A percentile compares a stretch with the other conserved stretches of the same genome.
Conservation (phyloP, 37 sponge, comb jelly and placozoan genomes). For the Haliclona indistincta region DNA sequence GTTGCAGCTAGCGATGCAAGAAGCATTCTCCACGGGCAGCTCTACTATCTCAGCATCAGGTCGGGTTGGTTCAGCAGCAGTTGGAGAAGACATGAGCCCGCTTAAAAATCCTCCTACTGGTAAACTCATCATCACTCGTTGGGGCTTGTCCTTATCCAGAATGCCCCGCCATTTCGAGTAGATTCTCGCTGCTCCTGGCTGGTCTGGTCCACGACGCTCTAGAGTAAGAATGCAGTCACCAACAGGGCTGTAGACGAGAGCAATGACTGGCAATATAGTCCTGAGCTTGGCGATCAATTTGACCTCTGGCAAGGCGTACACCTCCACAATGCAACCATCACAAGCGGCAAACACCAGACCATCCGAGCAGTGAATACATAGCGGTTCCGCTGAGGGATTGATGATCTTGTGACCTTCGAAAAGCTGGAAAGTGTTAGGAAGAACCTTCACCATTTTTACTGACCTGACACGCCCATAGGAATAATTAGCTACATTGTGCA, state of each 20-base stretch:
- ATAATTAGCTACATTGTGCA: no score
- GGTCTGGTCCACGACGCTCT: constrained; percentile 17
- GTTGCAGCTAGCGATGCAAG: constrained; percentile 44
- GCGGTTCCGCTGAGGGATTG: constrained; percentile 49
- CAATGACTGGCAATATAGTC: constrained; percentile 46
- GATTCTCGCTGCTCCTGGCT: constrained; percentile 40
- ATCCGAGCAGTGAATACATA: constrained; percentile 49
- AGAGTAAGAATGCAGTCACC: constrained; percentile 62
- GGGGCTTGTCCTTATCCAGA: constrained; percentile 32
- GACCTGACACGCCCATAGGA: no score
- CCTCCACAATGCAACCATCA: constrained; percentile 53
- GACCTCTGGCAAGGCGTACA: constrained; percentile 20
- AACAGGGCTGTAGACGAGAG: constrained; percentile 37
- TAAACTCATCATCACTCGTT: constrained; percentile 34
- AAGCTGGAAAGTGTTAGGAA: constrained; percentile 38
- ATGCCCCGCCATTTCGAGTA: constrained; percentile 65
- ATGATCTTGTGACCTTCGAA: constrained; percentile 42
- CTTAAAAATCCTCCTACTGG: no score
- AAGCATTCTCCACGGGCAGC: constrained; percentile 23
- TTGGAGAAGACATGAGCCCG: not conserved
- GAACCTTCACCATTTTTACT: constrained; percentile 54
- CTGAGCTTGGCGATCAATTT: constrained; percentile 36
- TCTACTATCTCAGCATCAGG: constrained; percentile 54
- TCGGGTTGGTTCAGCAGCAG: not conserved
- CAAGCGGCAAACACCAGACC: constrained; percentile 52